phyloP scores from a whole-genome alignment of 2,113 vertebrate genomes.

The Brachionichthys hirsutus region DNA sequence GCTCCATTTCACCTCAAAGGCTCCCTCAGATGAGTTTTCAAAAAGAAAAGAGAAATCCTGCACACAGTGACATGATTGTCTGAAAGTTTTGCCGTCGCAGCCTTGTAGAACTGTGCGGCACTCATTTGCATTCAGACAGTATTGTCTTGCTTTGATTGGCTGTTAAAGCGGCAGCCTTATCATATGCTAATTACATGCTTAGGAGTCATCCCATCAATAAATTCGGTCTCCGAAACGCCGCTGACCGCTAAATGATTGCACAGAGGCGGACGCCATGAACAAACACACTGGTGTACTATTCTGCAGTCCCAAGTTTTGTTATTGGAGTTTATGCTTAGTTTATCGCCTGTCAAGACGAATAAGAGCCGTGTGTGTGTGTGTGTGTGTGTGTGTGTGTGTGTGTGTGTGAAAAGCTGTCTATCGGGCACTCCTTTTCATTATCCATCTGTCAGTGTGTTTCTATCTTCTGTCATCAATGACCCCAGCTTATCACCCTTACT shows the following conservation, averaged over 20 bases:
- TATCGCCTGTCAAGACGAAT: slow-evolving; percentile 19
- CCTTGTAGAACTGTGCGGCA: no score
- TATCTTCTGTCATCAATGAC: slow-evolving; percentile 39
- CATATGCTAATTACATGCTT: slow-evolving; percentile 47
- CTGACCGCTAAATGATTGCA: slow-evolving; percentile 29
- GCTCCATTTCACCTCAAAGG: no score
- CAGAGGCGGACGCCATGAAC: slow-evolving; percentile 9
- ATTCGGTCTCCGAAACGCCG: background rate
- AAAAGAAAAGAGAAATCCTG: no score
- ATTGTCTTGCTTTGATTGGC: slow-evolving; percentile 39
- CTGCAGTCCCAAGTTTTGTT: slow-evolving; percentile 18
- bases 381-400: no score
- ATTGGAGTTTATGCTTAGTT: slow-evolving; percentile 25
- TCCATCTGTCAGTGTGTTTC: slow-evolving; percentile 27
- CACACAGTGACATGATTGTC: no score
- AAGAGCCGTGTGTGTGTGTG: background rate
- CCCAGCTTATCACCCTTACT: slow-evolving; percentile 34
- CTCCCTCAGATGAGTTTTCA: no score
- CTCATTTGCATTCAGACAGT: slow-evolving; percentile 38
- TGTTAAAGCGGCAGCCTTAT: slow-evolving; percentile 37
- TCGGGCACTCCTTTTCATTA: background rate
- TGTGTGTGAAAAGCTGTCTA: no score
- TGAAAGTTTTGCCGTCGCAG: no score
- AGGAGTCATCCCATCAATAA: background rate
- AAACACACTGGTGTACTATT: background rate